Percentiles rank a stretch among this genome's conserved stretches.
phyloP scores from a whole-genome alignment of 2,797 vertebrate species.

The Ceyx erithaca region DNA sequence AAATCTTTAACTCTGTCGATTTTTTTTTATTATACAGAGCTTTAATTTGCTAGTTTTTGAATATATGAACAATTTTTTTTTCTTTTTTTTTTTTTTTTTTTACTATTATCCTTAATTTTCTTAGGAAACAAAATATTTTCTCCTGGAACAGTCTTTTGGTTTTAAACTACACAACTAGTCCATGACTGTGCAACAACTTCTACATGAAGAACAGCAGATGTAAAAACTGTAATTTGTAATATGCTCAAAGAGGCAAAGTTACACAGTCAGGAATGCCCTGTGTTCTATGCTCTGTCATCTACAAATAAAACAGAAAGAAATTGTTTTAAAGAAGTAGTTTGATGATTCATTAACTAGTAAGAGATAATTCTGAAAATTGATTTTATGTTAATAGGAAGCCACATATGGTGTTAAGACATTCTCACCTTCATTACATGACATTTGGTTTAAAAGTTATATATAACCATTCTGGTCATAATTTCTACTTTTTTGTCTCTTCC shows the following conservation, averaged over 20 bases:
- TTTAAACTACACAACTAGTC: neutral
- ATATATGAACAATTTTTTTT: neutral
- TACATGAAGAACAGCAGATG: neutral
- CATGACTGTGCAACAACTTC: neutral
- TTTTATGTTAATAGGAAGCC: neutral
- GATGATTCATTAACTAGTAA: neutral
- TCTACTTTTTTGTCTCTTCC: neutral
- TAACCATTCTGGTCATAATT: neutral
- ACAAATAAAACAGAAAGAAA: neutral
- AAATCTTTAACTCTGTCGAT: neutral
- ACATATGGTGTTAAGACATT: rapidly evolving
- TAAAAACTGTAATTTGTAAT: neutral
- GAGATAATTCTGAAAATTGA: neutral
- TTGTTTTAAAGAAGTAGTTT: neutral
- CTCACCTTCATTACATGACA: neutral
- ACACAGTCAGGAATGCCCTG: rapidly evolving
- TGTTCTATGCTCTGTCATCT: neutral
- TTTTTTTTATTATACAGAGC: neutral
- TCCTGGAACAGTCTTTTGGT: neutral
- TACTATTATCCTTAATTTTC: neutral
- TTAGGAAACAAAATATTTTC: neutral
- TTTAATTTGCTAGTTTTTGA: neutral
- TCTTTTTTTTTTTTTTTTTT: too few species aligned
- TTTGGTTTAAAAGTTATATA: neutral
- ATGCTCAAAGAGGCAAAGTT: neutral